Conservation (phyloP, 2,797 vertebrate genomes). For the Sebastes wilsoni region DNA sequence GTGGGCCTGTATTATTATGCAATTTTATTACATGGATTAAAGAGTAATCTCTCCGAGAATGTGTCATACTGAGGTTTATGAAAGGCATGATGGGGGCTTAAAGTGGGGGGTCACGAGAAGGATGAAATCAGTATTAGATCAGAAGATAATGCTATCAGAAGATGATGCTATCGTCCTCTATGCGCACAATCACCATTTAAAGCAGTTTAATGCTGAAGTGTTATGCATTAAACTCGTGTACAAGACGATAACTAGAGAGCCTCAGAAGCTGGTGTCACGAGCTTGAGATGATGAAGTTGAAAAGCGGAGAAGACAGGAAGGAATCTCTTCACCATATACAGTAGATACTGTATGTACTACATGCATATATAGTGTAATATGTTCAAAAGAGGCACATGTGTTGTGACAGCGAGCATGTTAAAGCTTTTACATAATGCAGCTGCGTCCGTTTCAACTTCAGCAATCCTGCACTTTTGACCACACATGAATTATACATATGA, state of each 20-base stretch:
- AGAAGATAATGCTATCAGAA: not conserved
- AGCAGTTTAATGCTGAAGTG: not conserved
- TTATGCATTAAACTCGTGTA: not conserved
- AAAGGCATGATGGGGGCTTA: slow-evolving; percentile 16
- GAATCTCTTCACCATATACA: not conserved
- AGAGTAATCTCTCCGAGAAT: slow-evolving; percentile 30
- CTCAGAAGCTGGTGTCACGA: not conserved
- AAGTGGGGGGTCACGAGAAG: slow-evolving; percentile 2
- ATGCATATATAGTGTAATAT: not conserved
- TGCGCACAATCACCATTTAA: slow-evolving; percentile 16
- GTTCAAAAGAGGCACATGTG: not conserved
- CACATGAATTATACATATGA: not conserved
- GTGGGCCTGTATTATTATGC: slow-evolving; percentile 32
- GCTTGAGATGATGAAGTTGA: not conserved
- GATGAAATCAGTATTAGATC: slow-evolving; percentile 6
- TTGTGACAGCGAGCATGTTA: not conserved
- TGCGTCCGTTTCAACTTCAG: not conserved
- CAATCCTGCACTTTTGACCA: not conserved
- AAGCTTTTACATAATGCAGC: not conserved
- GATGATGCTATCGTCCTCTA: not conserved
- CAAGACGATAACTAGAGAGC: not conserved
- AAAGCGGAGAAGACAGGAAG: not conserved
- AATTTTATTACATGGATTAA: slow-evolving; percentile 42
- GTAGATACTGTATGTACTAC: no score
- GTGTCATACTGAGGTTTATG: slow-evolving; percentile 12